These are phyloP conservation scores for Pedetes capensis DNA, from an alignment of 2,113 vertebrate species.

Conservation along the genomic window DNA sequence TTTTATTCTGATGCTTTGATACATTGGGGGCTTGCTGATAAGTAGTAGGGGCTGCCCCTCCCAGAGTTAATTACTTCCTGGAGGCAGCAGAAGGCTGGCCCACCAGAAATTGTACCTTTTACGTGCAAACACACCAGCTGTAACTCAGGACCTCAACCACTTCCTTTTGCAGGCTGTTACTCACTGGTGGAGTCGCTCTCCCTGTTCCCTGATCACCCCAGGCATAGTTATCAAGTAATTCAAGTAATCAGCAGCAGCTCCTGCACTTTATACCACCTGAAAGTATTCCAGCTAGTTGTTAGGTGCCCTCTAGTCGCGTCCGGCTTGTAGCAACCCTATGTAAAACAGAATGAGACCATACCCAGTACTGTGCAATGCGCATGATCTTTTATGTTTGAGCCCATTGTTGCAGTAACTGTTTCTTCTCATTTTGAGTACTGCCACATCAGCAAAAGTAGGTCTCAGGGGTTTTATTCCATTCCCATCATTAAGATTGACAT, in stretches of 20 bases:
- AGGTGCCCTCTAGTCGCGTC: too few species aligned
- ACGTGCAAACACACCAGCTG: background rate
- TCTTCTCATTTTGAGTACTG: too few species aligned
- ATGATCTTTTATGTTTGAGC: too few species aligned
- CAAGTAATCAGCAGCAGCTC: background rate
- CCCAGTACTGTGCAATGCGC: too few species aligned
- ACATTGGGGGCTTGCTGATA: background rate
- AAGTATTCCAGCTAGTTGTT: background rate
- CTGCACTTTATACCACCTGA: fast-evolving
- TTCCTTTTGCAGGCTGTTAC: background rate
- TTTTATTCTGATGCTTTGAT: slow-evolving; percentile 24
- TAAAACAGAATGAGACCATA: too few species aligned
- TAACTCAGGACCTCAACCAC: background rate
- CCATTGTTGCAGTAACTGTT: too few species aligned
- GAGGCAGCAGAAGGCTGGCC: background rate
- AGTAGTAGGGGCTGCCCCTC: background rate
- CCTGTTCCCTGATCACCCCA: too few species aligned
- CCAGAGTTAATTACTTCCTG: background rate
- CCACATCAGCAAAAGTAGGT: too few species aligned
- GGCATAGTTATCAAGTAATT: background rate
- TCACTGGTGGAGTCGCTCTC: background rate
- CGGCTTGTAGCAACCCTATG: too few species aligned
- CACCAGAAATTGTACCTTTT: background rate
- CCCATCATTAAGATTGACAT: too few species aligned
- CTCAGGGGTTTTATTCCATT: too few species aligned